Conservation (phyloP, 2,888 invertebrate species). For the Pelosia muscerda region DNA sequence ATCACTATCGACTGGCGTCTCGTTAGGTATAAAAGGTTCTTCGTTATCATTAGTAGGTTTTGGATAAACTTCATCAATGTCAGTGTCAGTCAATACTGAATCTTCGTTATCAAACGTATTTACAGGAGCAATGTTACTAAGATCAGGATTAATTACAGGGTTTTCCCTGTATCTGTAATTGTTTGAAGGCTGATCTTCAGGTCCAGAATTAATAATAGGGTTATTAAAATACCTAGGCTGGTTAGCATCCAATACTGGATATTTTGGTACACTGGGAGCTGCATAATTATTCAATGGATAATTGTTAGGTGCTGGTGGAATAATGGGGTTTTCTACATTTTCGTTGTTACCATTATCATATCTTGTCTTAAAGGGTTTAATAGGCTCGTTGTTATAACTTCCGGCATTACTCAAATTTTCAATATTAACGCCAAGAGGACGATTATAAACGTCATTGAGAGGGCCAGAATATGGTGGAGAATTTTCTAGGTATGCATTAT, state of each 20-base stretch:
- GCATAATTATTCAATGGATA: not conserved
- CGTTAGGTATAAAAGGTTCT: not conserved
- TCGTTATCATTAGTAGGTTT: not conserved
- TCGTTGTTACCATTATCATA: not conserved
- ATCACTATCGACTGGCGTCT: not conserved
- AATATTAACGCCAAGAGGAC: not conserved
- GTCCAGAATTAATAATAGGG: not conserved
- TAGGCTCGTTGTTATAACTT: not conserved
- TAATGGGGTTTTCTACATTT: not conserved
- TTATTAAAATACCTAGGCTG: not conserved
- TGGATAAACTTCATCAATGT: not conserved
- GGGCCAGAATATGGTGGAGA: not conserved
- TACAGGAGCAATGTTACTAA: slow-evolving; percentile 11
- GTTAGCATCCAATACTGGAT: not conserved
- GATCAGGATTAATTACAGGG: slow-evolving; percentile 7
- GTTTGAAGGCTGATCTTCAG: not conserved
- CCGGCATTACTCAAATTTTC: not conserved
- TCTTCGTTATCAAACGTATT: slow-evolving; percentile 24
- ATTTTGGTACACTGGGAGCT: not conserved
- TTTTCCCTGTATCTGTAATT: not conserved
- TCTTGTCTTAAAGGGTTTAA: not conserved
- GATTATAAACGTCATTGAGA: slow-evolving; percentile 5
- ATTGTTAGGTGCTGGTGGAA: not conserved
- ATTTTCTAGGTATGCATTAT: slow-evolving; percentile 4
- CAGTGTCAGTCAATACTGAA: not conserved